A percentile compares a stretch with the other conserved stretches of the same genome.
Evolutionary conservation across 2,888 invertebrate genomes (phyloP).

Genomic region (Pyrocoelia pectoralis): DNA sequence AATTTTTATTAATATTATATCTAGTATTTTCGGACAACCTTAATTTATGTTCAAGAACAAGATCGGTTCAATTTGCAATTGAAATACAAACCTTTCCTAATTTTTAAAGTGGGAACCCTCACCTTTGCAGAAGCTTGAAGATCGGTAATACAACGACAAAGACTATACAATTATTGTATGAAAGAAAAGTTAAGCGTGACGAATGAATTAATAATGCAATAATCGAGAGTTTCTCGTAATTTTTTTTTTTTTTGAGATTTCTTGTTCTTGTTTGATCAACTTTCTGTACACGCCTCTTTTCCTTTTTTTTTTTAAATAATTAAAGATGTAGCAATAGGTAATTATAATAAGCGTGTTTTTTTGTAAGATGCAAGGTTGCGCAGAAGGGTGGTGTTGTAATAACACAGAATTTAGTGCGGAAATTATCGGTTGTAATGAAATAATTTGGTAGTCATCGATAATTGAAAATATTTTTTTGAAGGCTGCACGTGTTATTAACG

Average conservation of each 20-base stretch:
- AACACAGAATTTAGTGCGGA: constrained; percentile 12
- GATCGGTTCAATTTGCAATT: too few species aligned
- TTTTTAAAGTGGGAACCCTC: too few species aligned
- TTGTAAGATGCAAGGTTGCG: constrained; percentile 31
- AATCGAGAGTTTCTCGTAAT: constrained; percentile 13
- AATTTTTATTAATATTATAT: not conserved
- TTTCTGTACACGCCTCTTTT: constrained; percentile 35
- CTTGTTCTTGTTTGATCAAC: constrained; percentile 31
- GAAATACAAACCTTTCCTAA: too few species aligned
- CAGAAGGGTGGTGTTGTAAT: constrained; percentile 30
- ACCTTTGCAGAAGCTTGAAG: too few species aligned
- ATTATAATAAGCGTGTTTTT: constrained; percentile 33
- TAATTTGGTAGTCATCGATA: constrained; percentile 22
- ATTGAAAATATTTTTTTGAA: constrained; percentile 10
- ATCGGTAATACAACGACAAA: too few species aligned
- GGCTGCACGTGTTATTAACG: constrained; percentile 10
- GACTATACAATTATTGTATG: not conserved
- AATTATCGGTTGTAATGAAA: not conserved
- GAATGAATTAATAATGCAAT: constrained; percentile 24
- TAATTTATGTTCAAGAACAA: not conserved
- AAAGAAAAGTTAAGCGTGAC: constrained; percentile 5
- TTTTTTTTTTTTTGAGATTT: constrained; percentile 20
- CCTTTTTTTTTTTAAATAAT: constrained; percentile 32
- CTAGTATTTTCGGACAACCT: not conserved
- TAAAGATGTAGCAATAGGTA: constrained; percentile 35